Evolutionary conservation across 2,888 invertebrate species (phyloP), one percentile per base, ranked within the genome.

Genomic region (Drosophila acutilabella): DNA sequence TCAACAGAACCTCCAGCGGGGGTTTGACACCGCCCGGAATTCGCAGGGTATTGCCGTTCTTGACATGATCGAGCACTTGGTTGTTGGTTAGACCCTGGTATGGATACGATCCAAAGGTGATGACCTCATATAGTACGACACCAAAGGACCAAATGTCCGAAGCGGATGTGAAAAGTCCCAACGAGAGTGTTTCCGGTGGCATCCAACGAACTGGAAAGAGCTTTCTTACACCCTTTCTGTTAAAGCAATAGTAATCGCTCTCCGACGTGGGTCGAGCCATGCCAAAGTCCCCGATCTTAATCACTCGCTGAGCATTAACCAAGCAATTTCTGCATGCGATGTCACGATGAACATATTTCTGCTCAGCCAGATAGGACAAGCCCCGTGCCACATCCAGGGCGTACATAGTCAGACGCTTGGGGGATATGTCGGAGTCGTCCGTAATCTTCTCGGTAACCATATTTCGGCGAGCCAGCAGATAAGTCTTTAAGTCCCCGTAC

Each of bases 101-200:
- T 0, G 98, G 98, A 92, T 97, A 96, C 86, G 96, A 96, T 10
- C 98, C 98, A 92, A 98, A 97, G 0, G 98, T 97, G 64, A 97
- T 95, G 61, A 98, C 96, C 92, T 97, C 96, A 90, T 96, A 98
- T 2, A 98, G 93, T 20, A 98, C 93, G 44, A 98, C 96, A 5
- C 97, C 98, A 90, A 95, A 97, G 38, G 97, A 96, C 98, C 98
- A 98, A 14, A 98, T 95, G 92, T 98, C 98, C 0, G 97, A 97
- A 40, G 96, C 95, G 18, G 96, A 94, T 0, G 97, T 96, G 92
- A 97, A 98, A 59, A 97, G 94, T 11, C 98, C 98, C 23, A 96
- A 93, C 3, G 94, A 95, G 14, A 98, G 93, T 79, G 96, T 96
- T 93, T 98, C 98, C 0, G 98, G 98, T 1, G 98, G 95, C 98